phyloP scores from a whole-genome alignment of 2,797 vertebrate species.

The Clarias fuscus region DNA sequence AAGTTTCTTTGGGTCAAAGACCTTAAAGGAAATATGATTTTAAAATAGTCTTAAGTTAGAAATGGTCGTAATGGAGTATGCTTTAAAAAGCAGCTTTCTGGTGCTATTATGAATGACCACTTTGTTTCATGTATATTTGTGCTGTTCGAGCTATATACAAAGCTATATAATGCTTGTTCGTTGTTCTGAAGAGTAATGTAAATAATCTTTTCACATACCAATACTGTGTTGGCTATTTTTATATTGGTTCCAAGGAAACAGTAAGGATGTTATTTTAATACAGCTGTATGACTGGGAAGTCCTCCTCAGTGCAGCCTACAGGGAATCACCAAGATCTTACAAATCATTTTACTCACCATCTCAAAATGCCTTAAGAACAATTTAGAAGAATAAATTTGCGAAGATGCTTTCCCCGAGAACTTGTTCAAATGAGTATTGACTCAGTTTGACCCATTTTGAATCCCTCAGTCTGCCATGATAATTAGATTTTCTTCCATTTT shows the following conservation, averaged over 20 bases:
- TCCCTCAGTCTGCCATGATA: neutral
- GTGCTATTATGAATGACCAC: conserved; percentile 41
- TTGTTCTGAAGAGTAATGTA: neutral
- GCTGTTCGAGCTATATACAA: too few species aligned
- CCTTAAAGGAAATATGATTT: neutral
- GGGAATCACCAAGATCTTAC: neutral
- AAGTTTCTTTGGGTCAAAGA: neutral
- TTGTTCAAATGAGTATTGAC: neutral
- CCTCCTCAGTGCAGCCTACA: neutral
- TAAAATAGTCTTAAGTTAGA: conserved; percentile 22
- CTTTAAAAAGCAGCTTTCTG: conserved; percentile 11
- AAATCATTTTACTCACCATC: neutral
- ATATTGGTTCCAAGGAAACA: neutral
- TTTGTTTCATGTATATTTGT: conserved; percentile 5
- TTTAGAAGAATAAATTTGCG: neutral
- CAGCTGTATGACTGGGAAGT: neutral
- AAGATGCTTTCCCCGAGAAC: neutral
- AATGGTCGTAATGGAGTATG: conserved; percentile 2
- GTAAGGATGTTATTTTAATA: neutral
- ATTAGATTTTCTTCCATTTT: neutral
- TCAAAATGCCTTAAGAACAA: neutral
- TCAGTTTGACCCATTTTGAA: neutral
- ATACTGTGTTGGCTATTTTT: neutral
- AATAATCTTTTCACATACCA: neutral
- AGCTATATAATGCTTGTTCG: neutral